Evolutionary conservation across 2,888 invertebrate species (phyloP), one percentile per base, ranked within the genome.

Genomic region (Phalera bucephala): DNA sequence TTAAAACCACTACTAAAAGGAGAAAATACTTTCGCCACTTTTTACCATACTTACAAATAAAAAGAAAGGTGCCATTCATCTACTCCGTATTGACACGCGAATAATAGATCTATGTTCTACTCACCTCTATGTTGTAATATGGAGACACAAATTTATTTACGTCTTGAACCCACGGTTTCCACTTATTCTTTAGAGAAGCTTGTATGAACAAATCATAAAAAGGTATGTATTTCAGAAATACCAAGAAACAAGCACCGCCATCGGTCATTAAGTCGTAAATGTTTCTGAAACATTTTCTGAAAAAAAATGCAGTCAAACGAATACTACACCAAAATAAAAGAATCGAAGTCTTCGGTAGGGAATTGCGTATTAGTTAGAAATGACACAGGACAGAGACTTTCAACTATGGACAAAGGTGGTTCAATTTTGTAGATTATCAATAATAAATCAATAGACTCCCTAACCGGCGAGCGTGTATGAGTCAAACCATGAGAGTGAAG

Each of bases 181-280:
- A 12, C 13, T 26, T 26, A 1, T 12, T 8, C 13, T 26, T 3
- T 8, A 10, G 7, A 4, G 13, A 26, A 1, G 13, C 9, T 13
- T 6, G 13, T 13, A 26, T 26, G 26, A 26, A 26, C 10, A 26
- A 10, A n/a, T 22, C 22, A 7, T 22, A 22, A 10, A 9, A 22
- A 3, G 22, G 22, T 10, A 22, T 22, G 6, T 22, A 10, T 22
- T 10, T 22, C 22, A 22, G 22, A 6, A 22, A 22, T 10, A 9
- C 9, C 7, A 22, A n/a, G 22, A 22, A 22, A 10, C 25, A 25
- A 54, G 93, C 93, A 1, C 95, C 95, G 2, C 92, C 93, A 0
- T 91, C 91, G 38, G 83, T 89, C 10, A 95, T 74, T 32, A 95
- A 72, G 20, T 91, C 78, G 70, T 90, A 92, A 34, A 95, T 92